Percentiles rank a stretch among this genome's conserved stretches.
Conservation (phyloP, 2,113 vertebrate genomes). For the Lycaon pictus region DNA sequence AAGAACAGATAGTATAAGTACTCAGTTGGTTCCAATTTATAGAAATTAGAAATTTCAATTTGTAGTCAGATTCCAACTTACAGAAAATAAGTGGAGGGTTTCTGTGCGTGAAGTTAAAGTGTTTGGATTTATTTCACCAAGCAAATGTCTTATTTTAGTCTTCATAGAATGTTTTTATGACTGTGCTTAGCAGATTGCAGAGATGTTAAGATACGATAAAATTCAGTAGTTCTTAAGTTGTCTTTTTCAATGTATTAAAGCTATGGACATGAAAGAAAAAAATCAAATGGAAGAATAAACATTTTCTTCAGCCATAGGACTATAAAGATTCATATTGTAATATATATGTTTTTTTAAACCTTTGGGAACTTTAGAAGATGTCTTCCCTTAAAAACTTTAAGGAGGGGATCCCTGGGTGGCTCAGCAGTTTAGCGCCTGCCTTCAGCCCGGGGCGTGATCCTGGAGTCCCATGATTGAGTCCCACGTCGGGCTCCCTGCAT, state of each 20-base stretch:
- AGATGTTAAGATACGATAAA: not conserved
- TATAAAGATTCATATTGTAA: not conserved
- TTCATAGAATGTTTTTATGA: not conserved
- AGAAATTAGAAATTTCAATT: not conserved
- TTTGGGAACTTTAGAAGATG: not conserved
- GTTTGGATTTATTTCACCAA: not conserved
- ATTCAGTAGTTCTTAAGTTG: not conserved
- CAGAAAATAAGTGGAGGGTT: not conserved
- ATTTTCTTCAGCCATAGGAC: conserved; percentile 10
- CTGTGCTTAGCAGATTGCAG: not conserved
- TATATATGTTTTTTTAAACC: not conserved
- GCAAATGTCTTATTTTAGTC: conserved; percentile 9
- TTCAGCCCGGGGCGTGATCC: too few relatives aligned
- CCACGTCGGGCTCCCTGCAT: too few relatives aligned
- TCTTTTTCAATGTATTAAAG: not conserved
- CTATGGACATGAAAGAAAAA: not conserved
- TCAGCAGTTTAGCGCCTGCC: too few relatives aligned
- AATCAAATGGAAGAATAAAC: not conserved
- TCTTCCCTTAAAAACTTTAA: not conserved
- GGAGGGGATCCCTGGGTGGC: too few relatives aligned
- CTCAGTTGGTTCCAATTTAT: not conserved
- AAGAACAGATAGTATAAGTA: not conserved
- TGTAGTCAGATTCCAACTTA: not conserved
- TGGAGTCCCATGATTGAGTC: too few relatives aligned
- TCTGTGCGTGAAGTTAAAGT: not conserved